Evolutionary conservation across 2,113 vertebrate species (phyloP), one percentile per base, ranked within the genome.

Genomic region (Nesoenas mayeri): DNA sequence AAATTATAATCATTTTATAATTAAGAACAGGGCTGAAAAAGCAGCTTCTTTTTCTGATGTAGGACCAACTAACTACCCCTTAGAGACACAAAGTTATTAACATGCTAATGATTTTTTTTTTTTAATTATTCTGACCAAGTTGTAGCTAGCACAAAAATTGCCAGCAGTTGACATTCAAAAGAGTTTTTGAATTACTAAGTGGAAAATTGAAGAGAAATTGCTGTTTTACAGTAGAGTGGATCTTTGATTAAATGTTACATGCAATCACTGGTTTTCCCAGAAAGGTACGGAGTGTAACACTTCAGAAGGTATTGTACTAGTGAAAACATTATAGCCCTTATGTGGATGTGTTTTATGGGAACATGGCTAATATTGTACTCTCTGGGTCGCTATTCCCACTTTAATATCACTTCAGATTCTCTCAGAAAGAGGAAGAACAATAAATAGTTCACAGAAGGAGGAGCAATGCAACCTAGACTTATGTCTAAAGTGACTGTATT

Each of bases 141-240:
- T 80, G 26, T 93, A 94, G 38, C 40, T 71, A 85, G 87, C 47
- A 73, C 16, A 31, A 51, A 92, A 93, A 64, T 48, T 94, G n/a
- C 60, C 50, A 83, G 22, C 67, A 50, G 42, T 66, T 73, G 67
- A 93, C 67, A 88, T 91, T 95, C 58, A 83, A 85, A 91, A 70
- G 61, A 47, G 54, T 54, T 94, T 96, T 94, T 95, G 54, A 96
- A 89, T 93, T 93, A 78, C 20, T 80, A 79, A 85, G 71, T 91
- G 71, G 81, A 94, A 95, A 95, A 96, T 85, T 70, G 85, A 90
- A 91, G 78, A 75, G 67, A 96, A 95, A 93, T 93, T 80, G 36
- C 32, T 66, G 25, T 72, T 93, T 92, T 89, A 65, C 38, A 67
- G 85, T 73, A 42, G 54, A 94, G 79, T 83, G 79, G 38, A 29